Evolutionary conservation across 2,888 invertebrate species (phyloP), one percentile per base, ranked within the genome.

Genomic region (Nymphalis c-album): DNA sequence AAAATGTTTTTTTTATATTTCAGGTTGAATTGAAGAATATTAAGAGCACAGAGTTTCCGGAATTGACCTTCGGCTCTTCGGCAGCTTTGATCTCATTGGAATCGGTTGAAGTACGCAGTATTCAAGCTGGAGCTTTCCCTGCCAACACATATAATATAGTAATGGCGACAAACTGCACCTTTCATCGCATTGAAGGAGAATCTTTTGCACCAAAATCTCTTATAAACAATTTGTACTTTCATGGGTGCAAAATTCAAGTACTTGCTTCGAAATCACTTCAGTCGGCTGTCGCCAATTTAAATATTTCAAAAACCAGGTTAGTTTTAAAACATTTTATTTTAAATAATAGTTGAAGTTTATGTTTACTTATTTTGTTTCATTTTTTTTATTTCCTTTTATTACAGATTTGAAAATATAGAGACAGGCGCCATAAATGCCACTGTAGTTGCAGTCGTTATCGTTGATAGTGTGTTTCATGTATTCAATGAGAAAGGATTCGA

Each of bases 11-110:
- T 67, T 65, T 51, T 7, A 50, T 35, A 67, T 85, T 93, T 60
- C 92, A 96, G 96, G 94, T 96, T 79, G 90, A 93, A 76, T 90
- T 96, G 85, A 93, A 93, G 78, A 94, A 94, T 74, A 92, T 95
- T 13, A 89, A 87, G 60, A 88, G 95, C 60, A 87, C 93, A 46
- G 93, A 93, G 78, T 86, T 96, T 66, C 94, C 95, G 22, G 85
- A 85, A 45, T 92, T 92, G 73, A 93, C 94, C 0, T 96, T 96
- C 77, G 94, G 94, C 45, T 94, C 95, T 2, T 93, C 94, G 1
- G 93, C 94, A 10, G 94, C 94, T 20, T 93, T 93, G 72, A 90
- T 95, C 47, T 86, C 88, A 45, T 86, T 95, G 83, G 90, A 92
- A 70, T 73, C 77, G 1, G 85, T 91, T 59, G 87, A 88, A 74